These are phyloP conservation scores for Xenops minutus DNA, from an alignment of 2,797 vertebrate genomes.

Conservation along the genomic window DNA sequence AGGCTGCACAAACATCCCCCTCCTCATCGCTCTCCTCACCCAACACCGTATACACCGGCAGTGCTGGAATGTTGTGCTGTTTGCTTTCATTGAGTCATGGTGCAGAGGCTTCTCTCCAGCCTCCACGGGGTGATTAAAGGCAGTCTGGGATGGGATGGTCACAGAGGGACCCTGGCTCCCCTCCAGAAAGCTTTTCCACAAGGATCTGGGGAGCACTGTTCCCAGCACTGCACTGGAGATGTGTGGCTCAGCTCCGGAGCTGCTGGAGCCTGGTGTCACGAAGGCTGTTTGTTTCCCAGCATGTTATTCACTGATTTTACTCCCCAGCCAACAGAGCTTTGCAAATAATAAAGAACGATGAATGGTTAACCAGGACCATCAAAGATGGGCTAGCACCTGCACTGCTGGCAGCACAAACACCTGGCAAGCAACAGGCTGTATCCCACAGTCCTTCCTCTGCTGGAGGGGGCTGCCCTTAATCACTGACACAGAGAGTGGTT, in stretches of 20 bases:
- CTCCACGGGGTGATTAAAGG: background rate
- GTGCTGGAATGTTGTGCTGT: background rate
- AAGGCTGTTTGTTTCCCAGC: background rate
- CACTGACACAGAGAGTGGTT: background rate
- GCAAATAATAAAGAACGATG: background rate
- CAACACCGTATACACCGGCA: rapidly evolving
- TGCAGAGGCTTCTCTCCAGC: background rate
- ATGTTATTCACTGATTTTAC: background rate
- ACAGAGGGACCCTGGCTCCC: background rate
- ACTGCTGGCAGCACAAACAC: background rate
- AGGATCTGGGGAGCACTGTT: background rate
- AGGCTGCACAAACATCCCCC: background rate
- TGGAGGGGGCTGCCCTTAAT: background rate
- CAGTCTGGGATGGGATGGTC: background rate
- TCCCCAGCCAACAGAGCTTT: constrained; percentile 32
- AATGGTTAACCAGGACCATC: constrained; percentile 29
- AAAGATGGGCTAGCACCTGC: background rate
- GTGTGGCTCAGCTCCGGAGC: background rate
- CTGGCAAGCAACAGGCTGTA: background rate
- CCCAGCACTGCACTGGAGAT: rapidly evolving
- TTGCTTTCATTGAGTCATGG: background rate
- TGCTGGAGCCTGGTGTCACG: background rate
- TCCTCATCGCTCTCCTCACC: background rate
- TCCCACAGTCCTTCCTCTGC: background rate
- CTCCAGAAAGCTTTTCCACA: background rate